phyloP scores from a whole-genome alignment of 2,113 vertebrate genomes.

The Mirza zaza region DNA sequence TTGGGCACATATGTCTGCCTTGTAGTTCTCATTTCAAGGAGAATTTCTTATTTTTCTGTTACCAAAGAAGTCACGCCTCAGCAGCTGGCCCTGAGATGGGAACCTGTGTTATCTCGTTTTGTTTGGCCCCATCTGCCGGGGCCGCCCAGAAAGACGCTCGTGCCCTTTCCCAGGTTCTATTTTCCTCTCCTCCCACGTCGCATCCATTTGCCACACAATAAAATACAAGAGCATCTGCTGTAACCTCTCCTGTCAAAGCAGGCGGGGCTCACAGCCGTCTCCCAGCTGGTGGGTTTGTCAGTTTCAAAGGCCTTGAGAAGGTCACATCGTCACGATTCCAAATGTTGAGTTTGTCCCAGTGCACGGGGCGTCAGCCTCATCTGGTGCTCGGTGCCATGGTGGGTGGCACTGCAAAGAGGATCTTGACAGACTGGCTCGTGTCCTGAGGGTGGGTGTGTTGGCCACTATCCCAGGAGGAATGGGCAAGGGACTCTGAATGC shows the following conservation, averaged over 20 bases:
- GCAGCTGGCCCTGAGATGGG: conserved; percentile 21
- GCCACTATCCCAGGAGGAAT: neutral
- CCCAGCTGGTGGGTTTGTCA: neutral
- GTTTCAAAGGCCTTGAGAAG: conserved; percentile 38
- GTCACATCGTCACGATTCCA: neutral
- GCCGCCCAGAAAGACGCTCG: neutral
- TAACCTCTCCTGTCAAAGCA: conserved; percentile 10
- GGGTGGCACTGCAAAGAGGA: neutral
- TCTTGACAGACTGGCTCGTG: neutral
- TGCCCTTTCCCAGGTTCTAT: neutral
- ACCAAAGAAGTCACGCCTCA: conserved; percentile 39
- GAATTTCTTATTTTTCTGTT: conserved; percentile 13
- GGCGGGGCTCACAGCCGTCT: neutral
- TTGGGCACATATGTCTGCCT: conserved; percentile 47
- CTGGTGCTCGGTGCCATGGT: neutral
- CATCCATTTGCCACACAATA: conserved; percentile 42
- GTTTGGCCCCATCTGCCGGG: neutral
- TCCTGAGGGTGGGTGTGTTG: neutral
- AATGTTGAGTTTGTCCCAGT: neutral
- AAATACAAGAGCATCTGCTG: conserved; percentile 51
- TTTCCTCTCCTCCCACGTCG: neutral
- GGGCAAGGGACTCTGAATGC: neutral
- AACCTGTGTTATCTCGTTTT: neutral
- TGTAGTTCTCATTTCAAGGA: conserved; percentile 51
- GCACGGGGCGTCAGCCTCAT: neutral